Conservation (phyloP, 2,888 invertebrate species). For the Galeruca laticollis region DNA sequence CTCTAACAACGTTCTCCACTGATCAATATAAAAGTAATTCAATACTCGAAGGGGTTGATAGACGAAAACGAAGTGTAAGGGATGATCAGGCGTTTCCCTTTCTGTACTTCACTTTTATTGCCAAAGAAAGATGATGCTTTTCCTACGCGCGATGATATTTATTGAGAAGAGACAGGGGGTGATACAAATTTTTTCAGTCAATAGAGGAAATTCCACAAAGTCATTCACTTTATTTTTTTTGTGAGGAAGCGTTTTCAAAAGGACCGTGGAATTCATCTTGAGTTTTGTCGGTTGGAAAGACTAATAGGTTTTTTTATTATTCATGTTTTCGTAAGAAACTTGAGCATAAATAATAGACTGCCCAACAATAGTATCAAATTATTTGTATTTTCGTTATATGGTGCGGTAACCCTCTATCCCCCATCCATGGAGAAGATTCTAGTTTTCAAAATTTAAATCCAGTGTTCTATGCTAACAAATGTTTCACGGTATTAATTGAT, state of each 20-base stretch:
- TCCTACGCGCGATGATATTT: constrained; percentile 10
- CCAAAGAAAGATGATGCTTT: constrained; percentile 36
- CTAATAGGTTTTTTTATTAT: background rate
- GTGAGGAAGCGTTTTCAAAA: background rate
- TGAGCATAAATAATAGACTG: too few species aligned
- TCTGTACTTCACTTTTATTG: constrained; percentile 36
- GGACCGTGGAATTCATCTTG: background rate
- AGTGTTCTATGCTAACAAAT: too few species aligned
- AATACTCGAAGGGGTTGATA: constrained; percentile 38
- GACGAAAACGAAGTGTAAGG: constrained; percentile 24
- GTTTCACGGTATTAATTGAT: too few species aligned
- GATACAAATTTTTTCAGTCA: constrained; percentile 24
- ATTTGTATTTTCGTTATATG: too few species aligned
- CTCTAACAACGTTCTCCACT: constrained; percentile 35
- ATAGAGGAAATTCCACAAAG: constrained; percentile 27
- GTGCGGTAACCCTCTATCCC: too few species aligned
- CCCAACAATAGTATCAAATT: too few species aligned
- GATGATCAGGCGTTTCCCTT: constrained; percentile 35
- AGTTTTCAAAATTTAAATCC: too few species aligned
- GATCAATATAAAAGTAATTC: constrained; percentile 41
- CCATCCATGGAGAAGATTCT: too few species aligned
- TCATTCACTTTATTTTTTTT: constrained; percentile 7
- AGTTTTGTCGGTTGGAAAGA: background rate
- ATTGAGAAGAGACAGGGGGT: constrained; percentile 21
- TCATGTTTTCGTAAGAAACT: too few species aligned